Base-by-base conservation (phyloP, 1,140 invertebrate species). In the Drosophila baimaii region DNA sequence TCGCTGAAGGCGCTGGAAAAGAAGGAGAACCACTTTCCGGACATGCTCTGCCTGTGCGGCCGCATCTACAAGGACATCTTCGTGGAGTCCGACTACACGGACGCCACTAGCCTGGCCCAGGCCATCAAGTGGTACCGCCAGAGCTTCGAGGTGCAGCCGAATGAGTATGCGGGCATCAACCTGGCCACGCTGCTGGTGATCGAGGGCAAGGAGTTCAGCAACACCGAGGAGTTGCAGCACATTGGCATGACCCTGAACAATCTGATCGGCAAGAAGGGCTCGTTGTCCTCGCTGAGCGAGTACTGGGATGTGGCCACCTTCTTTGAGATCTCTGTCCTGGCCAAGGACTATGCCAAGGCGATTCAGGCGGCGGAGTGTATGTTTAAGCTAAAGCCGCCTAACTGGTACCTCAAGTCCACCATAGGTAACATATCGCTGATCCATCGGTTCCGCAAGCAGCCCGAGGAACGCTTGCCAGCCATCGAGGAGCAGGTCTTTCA, bases 231-330 rank as follows among this genome's bases (percentile, higher is more conserved):
- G 92, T 92, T 99, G 39, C 97, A 98, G 90, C 81, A 92, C 90
- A 93, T 82, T 95, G 97, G 96, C 61, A 97, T 99, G 94, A 96
- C 98, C 5, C 92, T 99, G 47, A 99, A 99, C 92, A 99, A 99
- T 93, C 93, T 99, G 44, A 99, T 99, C 91, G 99, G 99, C 1
- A 97, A 98, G 90, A 99, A 99, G 92, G 99, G 99, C 21, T 98
- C 97, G 91, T 92, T 99, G 17, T 95, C 95, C 0, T 97, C 97
- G 19, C 93, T 99, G 3, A 97, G 96, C 81, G 98, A 99, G 90
- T 99, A 99, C 91, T 99, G 99, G 99, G 98, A 99, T 93, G 98
- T 99, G 8, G 99, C 99, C 0, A 99, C 98, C 2, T 99, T 99
- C 93, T 99, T 99, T 93, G 99, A 99, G 93, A 99, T 99, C 61